Evolutionary conservation across 2,888 invertebrate genomes (phyloP).

Genomic region (Melangyna quadrimaculata): DNA sequence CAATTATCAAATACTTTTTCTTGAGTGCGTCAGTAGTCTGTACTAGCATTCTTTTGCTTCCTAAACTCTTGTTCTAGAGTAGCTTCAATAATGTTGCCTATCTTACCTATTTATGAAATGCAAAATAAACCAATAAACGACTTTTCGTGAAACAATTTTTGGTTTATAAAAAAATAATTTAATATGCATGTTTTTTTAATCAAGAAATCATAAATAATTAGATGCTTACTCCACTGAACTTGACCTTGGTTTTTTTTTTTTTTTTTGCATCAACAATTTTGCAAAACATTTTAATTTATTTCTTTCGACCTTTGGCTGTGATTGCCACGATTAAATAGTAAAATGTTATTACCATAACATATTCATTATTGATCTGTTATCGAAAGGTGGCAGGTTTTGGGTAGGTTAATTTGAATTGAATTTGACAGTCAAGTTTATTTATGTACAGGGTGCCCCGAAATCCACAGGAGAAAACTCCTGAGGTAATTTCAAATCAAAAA

Average conservation of each 20-base stretch:
- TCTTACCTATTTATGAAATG: no score
- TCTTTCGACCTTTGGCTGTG: not conserved
- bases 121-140: no score
- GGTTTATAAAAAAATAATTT: not conserved
- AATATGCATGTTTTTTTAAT: not conserved
- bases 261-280: not conserved
- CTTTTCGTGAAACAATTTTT: not conserved
- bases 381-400: not conserved
- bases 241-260: not conserved
- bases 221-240: not conserved
- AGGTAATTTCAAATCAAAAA: no score
- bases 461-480: no score
- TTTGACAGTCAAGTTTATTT: not conserved
- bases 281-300: not conserved
- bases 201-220: not conserved
- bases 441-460: no score
- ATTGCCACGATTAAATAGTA: not conserved
- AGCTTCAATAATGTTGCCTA: no score
- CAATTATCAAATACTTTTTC: no score
- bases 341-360: not conserved
- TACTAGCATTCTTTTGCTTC: no score
- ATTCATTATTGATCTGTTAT: not conserved
- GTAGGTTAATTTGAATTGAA: not conserved
- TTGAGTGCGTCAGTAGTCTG: no score
- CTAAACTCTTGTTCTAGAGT: no score